Conservation (phyloP, 2,888 invertebrate genomes). For the Leptura quadrifasciata region DNA sequence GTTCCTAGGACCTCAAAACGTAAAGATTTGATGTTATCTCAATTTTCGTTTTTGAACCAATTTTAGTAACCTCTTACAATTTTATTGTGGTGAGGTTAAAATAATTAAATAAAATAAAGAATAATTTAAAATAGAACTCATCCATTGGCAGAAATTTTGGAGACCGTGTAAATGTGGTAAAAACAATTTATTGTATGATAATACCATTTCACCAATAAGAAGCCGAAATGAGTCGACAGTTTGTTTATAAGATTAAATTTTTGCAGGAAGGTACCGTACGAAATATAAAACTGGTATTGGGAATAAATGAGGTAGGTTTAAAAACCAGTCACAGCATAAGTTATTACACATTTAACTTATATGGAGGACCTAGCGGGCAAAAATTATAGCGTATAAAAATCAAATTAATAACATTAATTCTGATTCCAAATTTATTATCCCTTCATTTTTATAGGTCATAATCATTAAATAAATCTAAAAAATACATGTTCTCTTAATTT, state of each 20-base stretch:
- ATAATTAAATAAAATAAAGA: too few relatives aligned
- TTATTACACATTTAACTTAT: neutral
- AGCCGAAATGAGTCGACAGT: neutral
- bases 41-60: too few relatives aligned
- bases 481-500: neutral
- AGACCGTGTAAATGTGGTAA: too few relatives aligned
- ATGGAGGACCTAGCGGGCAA: neutral
- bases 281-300: conserved; percentile 21
- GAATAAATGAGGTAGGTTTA: conserved; percentile 19
- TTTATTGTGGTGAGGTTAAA: too few relatives aligned
- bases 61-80: too few relatives aligned
- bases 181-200: too few relatives aligned
- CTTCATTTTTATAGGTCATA: neutral
- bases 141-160: too few relatives aligned
- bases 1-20: too few relatives aligned
- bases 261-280: conserved; percentile 14
- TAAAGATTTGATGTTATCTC: too few relatives aligned
- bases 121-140: too few relatives aligned
- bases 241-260: neutral
- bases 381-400: neutral
- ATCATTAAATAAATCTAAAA: neutral
- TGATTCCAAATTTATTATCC: neutral
- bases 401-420: neutral
- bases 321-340: conserved; percentile 10
- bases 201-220: neutral